Percentiles rank a stretch among this genome's conserved stretches.
Conservation (phyloP, 2,888 invertebrate genomes). For the Microctonus brassicae region DNA sequence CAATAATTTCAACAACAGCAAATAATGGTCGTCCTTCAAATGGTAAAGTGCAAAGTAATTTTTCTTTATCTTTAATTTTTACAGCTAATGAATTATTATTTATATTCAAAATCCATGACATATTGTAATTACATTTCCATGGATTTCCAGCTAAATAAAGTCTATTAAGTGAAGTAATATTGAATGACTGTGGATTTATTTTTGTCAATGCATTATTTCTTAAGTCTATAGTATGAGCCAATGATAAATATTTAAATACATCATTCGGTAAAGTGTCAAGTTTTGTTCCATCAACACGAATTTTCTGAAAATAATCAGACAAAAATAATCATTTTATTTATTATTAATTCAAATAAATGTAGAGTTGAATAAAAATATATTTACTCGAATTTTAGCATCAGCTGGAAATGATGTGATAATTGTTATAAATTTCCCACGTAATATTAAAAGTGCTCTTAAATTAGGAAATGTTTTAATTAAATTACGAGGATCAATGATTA, state of each 20-base stretch:
- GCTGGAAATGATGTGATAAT: constrained; percentile 53
- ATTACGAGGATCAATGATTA: constrained; percentile 54
- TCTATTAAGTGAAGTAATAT: constrained; percentile 66
- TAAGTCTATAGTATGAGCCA: constrained; percentile 72
- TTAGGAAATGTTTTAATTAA: constrained; percentile 53
- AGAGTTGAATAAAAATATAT: constrained; percentile 7
- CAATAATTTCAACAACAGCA: constrained; percentile 76
- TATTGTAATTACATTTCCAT: constrained; percentile 77
- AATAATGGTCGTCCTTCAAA: constrained; percentile 77
- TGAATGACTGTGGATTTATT: constrained; percentile 69
- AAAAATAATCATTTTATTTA: constrained; percentile 23
- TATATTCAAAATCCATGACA: constrained; percentile 76
- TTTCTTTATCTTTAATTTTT: constrained; percentile 73
- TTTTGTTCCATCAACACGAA: constrained; percentile 64
- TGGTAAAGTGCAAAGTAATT: constrained; percentile 74
- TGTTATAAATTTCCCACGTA: constrained; percentile 55
- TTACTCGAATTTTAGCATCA: constrained; percentile 57
- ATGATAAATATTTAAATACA: constrained; percentile 69
- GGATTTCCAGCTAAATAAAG: constrained; percentile 74
- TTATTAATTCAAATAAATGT: neutral
- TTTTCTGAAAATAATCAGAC: constrained; percentile 56
- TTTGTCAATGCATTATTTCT: constrained; percentile 72
- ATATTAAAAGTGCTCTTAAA: constrained; percentile 54
- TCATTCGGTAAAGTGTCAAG: constrained; percentile 56
- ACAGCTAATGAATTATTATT: constrained; percentile 70